A percentile compares a stretch with the other conserved stretches of the same genome.
phyloP scores from a whole-genome alignment of 2,113 vertebrate genomes.

The Felis catus region DNA sequence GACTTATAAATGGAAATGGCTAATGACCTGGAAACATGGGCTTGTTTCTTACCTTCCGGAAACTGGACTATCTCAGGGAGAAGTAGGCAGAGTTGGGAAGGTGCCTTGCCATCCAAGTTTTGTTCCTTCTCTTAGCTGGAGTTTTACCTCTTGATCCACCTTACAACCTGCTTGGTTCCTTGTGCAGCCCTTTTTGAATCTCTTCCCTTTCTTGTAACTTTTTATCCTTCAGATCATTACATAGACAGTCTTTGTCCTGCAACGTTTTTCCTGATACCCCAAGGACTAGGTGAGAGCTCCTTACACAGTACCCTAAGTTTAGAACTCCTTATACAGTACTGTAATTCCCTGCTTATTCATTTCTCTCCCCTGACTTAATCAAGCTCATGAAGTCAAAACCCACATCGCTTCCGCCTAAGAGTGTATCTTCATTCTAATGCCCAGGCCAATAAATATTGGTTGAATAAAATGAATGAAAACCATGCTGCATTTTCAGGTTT shows the following conservation, averaged over 20 bases:
- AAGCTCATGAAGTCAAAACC: not conserved
- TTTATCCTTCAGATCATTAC: not conserved
- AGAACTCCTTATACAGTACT: not conserved
- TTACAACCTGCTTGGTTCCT: not conserved
- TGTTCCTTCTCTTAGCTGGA: not conserved
- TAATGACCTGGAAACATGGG: not conserved
- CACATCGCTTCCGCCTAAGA: not conserved
- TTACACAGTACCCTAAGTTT: no score
- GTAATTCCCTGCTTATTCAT: not conserved
- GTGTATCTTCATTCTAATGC: not conserved
- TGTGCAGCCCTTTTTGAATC: not conserved
- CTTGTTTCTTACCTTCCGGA: not conserved
- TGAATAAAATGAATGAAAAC: not conserved
- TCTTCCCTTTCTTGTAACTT: not conserved
- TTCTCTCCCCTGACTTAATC: not conserved
- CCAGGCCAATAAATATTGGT: not conserved
- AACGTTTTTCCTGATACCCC: not conserved
- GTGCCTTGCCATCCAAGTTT: not conserved
- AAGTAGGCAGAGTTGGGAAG: not conserved
- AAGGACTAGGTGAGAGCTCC: not conserved
- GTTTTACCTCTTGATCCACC: not conserved
- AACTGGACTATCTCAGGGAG: not conserved
- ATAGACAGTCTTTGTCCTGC: rapidly evolving
- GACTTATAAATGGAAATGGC: not conserved
- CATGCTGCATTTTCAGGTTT: not conserved